phyloP scores from a whole-genome alignment of 2,113 vertebrate genomes.

The Hypocryptadius cinnamomeus region DNA sequence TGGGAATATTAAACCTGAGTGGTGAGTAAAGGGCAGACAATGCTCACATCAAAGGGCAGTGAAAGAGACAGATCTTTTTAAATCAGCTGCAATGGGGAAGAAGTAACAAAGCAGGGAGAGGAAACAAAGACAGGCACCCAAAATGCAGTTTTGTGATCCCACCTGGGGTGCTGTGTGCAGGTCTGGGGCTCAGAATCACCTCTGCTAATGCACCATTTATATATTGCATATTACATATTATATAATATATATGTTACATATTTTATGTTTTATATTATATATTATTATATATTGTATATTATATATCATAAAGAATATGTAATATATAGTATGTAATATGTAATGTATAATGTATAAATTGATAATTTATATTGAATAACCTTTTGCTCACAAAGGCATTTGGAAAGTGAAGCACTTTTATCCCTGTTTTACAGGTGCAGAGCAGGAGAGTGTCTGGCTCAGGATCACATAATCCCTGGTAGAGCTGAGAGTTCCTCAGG shows the following conservation, averaged over 20 bases:
- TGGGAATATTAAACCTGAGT: constrained; percentile 38
- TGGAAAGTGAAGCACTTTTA: background rate
- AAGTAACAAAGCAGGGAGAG: background rate
- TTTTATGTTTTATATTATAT: too few species aligned
- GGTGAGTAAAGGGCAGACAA: constrained; percentile 15
- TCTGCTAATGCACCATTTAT: background rate
- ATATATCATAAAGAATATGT: too few species aligned
- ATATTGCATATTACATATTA: too few species aligned
- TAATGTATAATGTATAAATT: background rate
- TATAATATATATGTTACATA: too few species aligned
- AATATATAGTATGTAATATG: too few species aligned
- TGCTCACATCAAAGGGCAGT: background rate
- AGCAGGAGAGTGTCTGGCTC: background rate
- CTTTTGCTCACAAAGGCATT: background rate
- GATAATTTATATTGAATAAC: background rate
- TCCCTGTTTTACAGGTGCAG: background rate
- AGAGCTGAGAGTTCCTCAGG: background rate
- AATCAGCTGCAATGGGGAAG: background rate
- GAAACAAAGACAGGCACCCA: background rate
- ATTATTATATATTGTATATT: too few species aligned
- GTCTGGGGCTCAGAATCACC: background rate
- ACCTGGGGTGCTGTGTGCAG: background rate
- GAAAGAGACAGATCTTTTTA: background rate
- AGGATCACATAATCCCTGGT: background rate
- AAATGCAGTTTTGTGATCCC: background rate